A percentile compares a stretch with the other conserved stretches of the same genome.
Conservation (phyloP, 2,888 invertebrate genomes). For the Scaptodrosophila latifasciaeformis region DNA sequence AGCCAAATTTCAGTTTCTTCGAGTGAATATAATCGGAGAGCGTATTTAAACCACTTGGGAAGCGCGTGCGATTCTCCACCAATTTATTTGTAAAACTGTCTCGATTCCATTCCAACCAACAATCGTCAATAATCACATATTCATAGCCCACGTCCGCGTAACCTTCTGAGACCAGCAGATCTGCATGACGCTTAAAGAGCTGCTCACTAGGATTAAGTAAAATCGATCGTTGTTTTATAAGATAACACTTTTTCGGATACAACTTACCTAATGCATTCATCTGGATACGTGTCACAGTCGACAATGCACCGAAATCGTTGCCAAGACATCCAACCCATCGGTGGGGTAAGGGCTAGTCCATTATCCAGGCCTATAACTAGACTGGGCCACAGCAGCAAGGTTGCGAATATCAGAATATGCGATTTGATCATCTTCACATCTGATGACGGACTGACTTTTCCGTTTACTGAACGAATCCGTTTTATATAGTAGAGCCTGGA, state of each 20-base stretch:
- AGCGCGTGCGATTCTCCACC: slow-evolving; percentile 80
- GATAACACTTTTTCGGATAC: neutral
- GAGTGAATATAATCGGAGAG: slow-evolving; percentile 78
- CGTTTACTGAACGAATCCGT: neutral
- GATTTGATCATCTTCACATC: slow-evolving; percentile 26
- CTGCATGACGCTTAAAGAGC: slow-evolving; percentile 79
- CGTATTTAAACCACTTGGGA: slow-evolving; percentile 83
- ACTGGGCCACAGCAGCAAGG: too few species aligned
- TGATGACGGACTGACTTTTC: slow-evolving; percentile 33
- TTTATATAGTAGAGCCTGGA: slow-evolving; percentile 37
- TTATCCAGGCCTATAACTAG: slow-evolving; percentile 77
- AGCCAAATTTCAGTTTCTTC: slow-evolving; percentile 84
- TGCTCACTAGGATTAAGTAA: slow-evolving; percentile 76
- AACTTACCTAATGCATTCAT: slow-evolving; percentile 79
- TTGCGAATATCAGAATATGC: too few species aligned
- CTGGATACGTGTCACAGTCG: slow-evolving; percentile 78
- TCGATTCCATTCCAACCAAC: slow-evolving; percentile 82
- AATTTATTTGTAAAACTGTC: slow-evolving; percentile 78
- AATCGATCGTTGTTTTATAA: slow-evolving; percentile 4
- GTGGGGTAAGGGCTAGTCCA: slow-evolving; percentile 80
- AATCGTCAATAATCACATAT: slow-evolving; percentile 85
- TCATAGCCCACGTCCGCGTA: slow-evolving; percentile 83
- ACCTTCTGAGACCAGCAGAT: slow-evolving; percentile 80
- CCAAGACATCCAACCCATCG: slow-evolving; percentile 84
- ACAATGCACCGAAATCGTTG: slow-evolving; percentile 79